These are phyloP conservation scores for Cherax quadricarinatus DNA, from an alignment of 1,140 invertebrate species.

Conservation along the genomic window DNA sequence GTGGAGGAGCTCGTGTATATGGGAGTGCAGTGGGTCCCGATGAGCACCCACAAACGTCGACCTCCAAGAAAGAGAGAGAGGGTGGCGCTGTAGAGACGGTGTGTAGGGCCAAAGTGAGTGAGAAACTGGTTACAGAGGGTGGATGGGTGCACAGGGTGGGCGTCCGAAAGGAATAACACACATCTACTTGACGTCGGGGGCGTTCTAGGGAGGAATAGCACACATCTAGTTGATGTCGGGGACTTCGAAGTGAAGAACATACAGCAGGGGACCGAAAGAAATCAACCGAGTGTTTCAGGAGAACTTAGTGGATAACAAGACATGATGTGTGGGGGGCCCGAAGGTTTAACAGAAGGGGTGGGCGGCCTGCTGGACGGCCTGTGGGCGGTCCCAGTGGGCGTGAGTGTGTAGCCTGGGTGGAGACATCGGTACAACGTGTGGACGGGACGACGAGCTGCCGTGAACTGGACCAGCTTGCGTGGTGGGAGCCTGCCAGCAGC, in stretches of 20 bases:
- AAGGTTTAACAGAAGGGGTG: neutral
- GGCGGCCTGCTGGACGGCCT: constrained; percentile 33
- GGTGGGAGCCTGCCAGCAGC: constrained; percentile 27
- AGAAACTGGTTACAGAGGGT: neutral
- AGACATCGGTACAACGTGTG: constrained; percentile 61
- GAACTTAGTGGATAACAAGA: constrained; percentile 14
- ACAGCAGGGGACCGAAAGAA: neutral
- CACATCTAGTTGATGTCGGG: neutral
- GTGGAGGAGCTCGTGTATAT: neutral
- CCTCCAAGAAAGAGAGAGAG: neutral
- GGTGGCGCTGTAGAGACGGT: neutral
- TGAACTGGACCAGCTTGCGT: constrained; percentile 53
- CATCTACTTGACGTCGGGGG: constrained; percentile 32
- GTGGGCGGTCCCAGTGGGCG: constrained; percentile 45
- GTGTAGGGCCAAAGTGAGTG: neutral
- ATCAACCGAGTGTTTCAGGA: neutral
- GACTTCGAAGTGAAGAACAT: neutral
- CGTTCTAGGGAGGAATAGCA: neutral
- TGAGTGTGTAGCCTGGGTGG: constrained; percentile 53
- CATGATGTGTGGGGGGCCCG: neutral
- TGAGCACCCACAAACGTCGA: neutral
- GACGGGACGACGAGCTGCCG: constrained; percentile 58
- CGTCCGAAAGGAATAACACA: constrained; percentile 18
- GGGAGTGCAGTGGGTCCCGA: neutral
- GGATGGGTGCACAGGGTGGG: neutral